Conservation (phyloP, 1,140 invertebrate species). For the Ptiloglossa arizonensis region DNA sequence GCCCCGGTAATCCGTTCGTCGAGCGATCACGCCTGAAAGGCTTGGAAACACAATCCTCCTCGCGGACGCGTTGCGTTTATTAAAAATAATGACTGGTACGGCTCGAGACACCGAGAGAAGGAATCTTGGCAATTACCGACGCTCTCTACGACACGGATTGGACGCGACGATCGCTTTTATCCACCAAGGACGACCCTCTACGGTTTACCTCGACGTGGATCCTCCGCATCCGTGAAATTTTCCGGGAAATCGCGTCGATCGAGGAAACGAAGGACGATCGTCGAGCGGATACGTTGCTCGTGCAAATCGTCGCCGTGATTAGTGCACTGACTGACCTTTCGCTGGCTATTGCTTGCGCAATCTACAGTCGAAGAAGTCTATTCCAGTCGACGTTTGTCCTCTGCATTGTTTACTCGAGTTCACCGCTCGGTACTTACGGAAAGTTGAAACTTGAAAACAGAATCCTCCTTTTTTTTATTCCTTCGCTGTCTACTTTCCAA, state of each 20-base stretch:
- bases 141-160: neutral
- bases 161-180: neutral
- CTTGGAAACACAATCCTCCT: conserved; percentile 51
- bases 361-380: conserved; percentile 21
- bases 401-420: neutral
- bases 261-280: conserved; percentile 12
- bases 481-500: neutral
- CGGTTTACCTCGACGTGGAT: neutral
- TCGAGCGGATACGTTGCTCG: too few species aligned
- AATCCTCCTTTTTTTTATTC: too few species aligned
- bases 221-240: conserved; percentile 3
- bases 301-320: conserved; percentile 51
- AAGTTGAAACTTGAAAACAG: too few species aligned
- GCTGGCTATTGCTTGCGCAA: conserved; percentile 29
- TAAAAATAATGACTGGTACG: conserved; percentile 65
- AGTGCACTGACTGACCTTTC: conserved; percentile 48
- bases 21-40: conserved; percentile 34
- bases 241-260: neutral
- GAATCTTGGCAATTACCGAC: conserved; percentile 33
- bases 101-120: neutral
- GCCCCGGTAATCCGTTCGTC: conserved; percentile 47
- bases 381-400: neutral
- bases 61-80: conserved; percentile 53
- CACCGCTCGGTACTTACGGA: too few species aligned
- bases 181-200: neutral